Percentiles rank a stretch among this genome's conserved stretches.
Conservation (phyloP, 2,888 invertebrate genomes). For the Digitonthophagus gazella region DNA sequence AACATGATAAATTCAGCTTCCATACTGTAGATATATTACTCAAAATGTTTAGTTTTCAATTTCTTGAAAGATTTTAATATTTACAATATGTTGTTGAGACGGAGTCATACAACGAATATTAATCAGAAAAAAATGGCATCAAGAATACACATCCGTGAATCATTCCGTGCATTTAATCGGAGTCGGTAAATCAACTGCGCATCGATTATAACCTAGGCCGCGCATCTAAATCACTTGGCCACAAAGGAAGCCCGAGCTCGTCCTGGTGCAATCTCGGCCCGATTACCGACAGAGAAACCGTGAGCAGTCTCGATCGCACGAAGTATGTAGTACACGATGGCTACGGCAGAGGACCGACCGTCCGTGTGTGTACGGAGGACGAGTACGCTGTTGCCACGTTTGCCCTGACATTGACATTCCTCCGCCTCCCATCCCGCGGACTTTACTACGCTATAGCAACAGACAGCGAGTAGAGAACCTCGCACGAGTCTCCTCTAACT, state of each 20-base stretch:
- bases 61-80: neutral
- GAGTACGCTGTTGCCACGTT: constrained; percentile 19
- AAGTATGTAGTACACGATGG: neutral
- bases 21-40: neutral
- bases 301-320: neutral
- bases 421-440: neutral
- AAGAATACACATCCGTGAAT: neutral
- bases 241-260: neutral
- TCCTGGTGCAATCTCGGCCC: neutral
- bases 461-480: too few species aligned
- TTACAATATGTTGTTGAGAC: neutral
- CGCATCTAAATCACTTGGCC: neutral
- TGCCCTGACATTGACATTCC: constrained; percentile 26
- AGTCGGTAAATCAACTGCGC: neutral
- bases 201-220: neutral
- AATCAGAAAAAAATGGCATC: neutral
- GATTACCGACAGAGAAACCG: neutral
- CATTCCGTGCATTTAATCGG: neutral
- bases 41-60: neutral
- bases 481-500: neutral
- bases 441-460: too few species aligned
- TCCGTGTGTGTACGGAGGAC: neutral
- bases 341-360: neutral
- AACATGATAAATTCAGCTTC: too few species aligned
- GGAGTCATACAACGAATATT: neutral